phyloP scores from a whole-genome alignment of 1,140 invertebrate species.

The Bombus superbus region DNA sequence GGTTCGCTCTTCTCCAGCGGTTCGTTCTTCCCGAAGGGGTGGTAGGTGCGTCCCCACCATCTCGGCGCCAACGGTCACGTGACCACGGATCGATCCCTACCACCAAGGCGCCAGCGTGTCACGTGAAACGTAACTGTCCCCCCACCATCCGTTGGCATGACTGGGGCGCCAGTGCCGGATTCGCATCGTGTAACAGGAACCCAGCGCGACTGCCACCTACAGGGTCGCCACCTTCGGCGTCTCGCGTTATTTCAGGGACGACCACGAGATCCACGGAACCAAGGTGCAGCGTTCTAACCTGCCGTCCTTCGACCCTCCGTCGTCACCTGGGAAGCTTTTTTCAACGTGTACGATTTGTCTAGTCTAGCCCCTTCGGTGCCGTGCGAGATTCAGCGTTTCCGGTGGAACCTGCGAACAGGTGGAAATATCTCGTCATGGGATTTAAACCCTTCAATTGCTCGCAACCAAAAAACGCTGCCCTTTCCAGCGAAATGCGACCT shows the following conservation, averaged over 20 bases:
- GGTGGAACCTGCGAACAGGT: not conserved
- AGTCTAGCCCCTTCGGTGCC: not conserved
- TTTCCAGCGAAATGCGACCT: not conserved
- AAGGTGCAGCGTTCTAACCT: not conserved
- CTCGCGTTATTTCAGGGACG: conserved; percentile 34
- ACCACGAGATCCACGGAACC: not conserved
- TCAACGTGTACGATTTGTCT: not conserved
- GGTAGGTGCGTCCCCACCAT: conserved; percentile 53
- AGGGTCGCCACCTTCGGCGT: conserved; percentile 11
- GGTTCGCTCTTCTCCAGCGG: conserved; percentile 10
- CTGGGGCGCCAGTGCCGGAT: conserved; percentile 60
- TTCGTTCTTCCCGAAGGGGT: conserved; percentile 44
- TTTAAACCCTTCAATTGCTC: not conserved
- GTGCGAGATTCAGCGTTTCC: not conserved
- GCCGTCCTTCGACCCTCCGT: not conserved
- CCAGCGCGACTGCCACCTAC: conserved; percentile 27
- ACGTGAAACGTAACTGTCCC: conserved; percentile 50
- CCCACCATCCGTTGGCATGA: conserved; percentile 31
- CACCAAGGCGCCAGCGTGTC: conserved; percentile 59
- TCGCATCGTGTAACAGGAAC: conserved; percentile 53
- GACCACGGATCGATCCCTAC: conserved; percentile 49
- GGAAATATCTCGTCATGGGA: not conserved
- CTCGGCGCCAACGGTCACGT: conserved; percentile 53
- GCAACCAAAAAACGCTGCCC: not conserved
- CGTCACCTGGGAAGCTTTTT: not conserved